phyloP scores from a whole-genome alignment of 1,140 invertebrate species.

The Bradysia coprophila region DNA sequence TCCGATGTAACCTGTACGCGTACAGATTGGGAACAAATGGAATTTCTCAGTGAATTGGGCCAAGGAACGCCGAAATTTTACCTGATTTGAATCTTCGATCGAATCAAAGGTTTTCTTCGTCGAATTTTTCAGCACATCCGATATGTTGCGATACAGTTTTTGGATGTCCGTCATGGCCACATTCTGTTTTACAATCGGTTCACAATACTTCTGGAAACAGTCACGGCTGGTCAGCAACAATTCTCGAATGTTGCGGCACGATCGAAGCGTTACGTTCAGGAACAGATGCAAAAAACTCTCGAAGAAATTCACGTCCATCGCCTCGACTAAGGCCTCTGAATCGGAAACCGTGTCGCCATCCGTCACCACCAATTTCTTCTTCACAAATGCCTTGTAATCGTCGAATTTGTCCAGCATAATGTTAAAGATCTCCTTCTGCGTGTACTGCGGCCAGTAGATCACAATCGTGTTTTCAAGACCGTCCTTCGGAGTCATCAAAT shows the following conservation, averaged over 20 bases:
- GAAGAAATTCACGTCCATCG: conserved; percentile 42
- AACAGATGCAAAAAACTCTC: conserved; percentile 60
- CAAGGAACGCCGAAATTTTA: neutral
- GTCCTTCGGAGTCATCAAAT: conserved; percentile 57
- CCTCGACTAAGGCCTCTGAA: conserved; percentile 7
- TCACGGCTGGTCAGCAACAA: conserved; percentile 48
- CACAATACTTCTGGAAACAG: conserved; percentile 53
- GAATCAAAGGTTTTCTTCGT: conserved; percentile 29
- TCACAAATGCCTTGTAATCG: conserved; percentile 7
- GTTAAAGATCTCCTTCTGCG: conserved; percentile 50
- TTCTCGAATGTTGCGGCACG: conserved; percentile 64
- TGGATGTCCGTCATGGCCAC: conserved; percentile 37
- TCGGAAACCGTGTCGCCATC: neutral
- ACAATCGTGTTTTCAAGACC: conserved; percentile 38
- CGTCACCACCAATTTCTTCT: conserved; percentile 5
- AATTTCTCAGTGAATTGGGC: neutral
- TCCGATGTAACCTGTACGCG: neutral
- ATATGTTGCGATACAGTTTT: conserved; percentile 59
- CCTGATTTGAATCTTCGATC: neutral
- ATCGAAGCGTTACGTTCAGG: conserved; percentile 58
- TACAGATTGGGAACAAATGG: neutral
- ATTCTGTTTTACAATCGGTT: conserved; percentile 43
- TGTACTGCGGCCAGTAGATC: conserved; percentile 66
- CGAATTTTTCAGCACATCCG: conserved; percentile 50
- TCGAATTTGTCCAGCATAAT: conserved; percentile 39